Evolutionary conservation across 2,797 vertebrate genomes (phyloP).

Genomic region (Galagoides demidoff): DNA sequence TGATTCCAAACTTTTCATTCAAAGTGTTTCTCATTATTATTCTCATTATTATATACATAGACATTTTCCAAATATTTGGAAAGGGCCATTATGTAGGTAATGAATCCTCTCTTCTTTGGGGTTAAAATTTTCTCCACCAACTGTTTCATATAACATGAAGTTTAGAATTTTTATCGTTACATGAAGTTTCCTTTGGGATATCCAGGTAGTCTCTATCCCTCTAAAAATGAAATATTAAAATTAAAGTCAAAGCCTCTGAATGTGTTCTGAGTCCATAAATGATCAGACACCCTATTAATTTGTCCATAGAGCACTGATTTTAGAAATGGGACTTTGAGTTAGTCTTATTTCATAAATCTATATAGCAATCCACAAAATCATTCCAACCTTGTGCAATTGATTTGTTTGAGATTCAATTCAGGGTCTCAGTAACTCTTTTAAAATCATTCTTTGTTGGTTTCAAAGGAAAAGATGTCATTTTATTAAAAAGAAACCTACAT

Average conservation of each 20-base stretch:
- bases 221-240: conserved; percentile 9
- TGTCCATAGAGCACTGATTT: neutral
- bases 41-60: neutral
- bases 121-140: neutral
- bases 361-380: neutral
- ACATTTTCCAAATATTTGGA: neutral
- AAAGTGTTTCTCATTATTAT: neutral
- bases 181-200: neutral
- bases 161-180: neutral
- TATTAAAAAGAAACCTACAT: neutral
- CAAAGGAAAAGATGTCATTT: neutral
- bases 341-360: neutral
- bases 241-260: neutral
- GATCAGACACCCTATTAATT: neutral
- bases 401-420: neutral
- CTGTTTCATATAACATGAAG: neutral
- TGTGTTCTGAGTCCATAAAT: neutral
- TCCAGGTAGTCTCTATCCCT: neutral
- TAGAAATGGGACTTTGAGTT: neutral
- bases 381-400: neutral
- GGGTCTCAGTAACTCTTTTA: neutral
- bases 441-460: conserved; percentile 42
- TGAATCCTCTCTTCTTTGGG: neutral
- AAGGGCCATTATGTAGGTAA: neutral
- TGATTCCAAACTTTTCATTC: neutral